Base-by-base conservation (phyloP, 2,113 vertebrate species). In the Heterochromis multidens region DNA sequence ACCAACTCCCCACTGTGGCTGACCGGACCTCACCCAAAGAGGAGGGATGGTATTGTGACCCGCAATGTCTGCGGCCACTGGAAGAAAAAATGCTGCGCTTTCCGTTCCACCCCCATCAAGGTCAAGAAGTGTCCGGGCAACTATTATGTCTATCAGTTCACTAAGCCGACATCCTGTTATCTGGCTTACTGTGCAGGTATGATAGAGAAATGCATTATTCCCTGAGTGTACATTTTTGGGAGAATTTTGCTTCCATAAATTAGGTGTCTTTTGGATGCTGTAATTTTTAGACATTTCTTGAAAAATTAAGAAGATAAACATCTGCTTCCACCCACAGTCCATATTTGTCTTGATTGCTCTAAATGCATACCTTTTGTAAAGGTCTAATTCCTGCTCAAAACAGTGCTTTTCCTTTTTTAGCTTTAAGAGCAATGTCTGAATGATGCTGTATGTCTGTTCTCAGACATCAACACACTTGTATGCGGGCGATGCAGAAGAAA, bases 1-100 rank as follows among this genome's bases (percentile, higher is more conserved):
- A 93, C 93, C 3, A 74, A 91, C 6, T 27, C 91, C 12, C 92
- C 91, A 0, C 86, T 95, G 80, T 95, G 94, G 93, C 81, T 94
- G 35, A 82, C 77, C 1, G 67, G 91, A 2, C 37, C 83, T 31
- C 93, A 92, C 27, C 92, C 92, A 3, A 84, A 14, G 37, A 90
- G 60, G 12, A 63, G 62, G 31, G 57, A 94, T 0, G 91, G 91
- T 16, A 60, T 94, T 16, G 91, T 94, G 76, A 93, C 83, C 9
- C 67, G 82, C 5, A 74, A 14, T 2, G 49, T 93, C 40, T 93
- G 93, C 8, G 91, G 89, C n/a, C 6, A 86, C 87, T 94, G 90
- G 93, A 72, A 79, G 37, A 87, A 86, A 8, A 86, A 82, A 14
- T 94, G 93, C 87, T 86, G 93, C 7, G 52, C 11, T 25, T 94